These are phyloP conservation scores for Stictocephala bisonia DNA, from an alignment of 2,888 invertebrate species.

Conservation along the genomic window DNA sequence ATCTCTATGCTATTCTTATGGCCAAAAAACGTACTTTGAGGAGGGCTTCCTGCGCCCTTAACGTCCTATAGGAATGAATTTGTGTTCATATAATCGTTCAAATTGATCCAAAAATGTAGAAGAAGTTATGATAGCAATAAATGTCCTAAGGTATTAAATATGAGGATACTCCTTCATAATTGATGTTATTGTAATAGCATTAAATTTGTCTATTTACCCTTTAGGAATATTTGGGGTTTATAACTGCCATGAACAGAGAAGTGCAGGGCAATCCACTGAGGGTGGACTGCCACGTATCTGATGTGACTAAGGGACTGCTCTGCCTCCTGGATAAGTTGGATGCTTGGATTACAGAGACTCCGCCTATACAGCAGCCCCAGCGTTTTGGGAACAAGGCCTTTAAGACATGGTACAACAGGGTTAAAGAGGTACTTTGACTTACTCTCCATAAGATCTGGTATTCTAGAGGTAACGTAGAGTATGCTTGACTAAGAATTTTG, in stretches of 20 bases:
- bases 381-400: conserved; percentile 97
- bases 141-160: too few species aligned
- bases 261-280: conserved; percentile 82
- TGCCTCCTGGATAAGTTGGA: conserved; percentile 78
- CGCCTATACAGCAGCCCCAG: conserved; percentile 92
- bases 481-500: neutral
- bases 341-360: conserved; percentile 81
- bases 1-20: too few species aligned
- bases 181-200: too few species aligned
- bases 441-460: too few species aligned
- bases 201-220: conserved; percentile 51
- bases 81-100: too few species aligned
- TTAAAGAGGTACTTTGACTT: conserved; percentile 71
- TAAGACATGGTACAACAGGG: conserved; percentile 79
- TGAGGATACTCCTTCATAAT: too few species aligned
- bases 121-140: too few species aligned
- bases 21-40: too few species aligned
- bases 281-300: conserved; percentile 72
- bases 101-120: too few species aligned
- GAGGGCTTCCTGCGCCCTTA: too few species aligned
- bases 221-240: conserved; percentile 87
- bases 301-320: conserved; percentile 71
- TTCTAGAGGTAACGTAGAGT: too few species aligned
- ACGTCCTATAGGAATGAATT: too few species aligned
- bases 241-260: conserved; percentile 87